phyloP scores from a whole-genome alignment of 2,888 invertebrate genomes.

The Saturnia japonica region DNA sequence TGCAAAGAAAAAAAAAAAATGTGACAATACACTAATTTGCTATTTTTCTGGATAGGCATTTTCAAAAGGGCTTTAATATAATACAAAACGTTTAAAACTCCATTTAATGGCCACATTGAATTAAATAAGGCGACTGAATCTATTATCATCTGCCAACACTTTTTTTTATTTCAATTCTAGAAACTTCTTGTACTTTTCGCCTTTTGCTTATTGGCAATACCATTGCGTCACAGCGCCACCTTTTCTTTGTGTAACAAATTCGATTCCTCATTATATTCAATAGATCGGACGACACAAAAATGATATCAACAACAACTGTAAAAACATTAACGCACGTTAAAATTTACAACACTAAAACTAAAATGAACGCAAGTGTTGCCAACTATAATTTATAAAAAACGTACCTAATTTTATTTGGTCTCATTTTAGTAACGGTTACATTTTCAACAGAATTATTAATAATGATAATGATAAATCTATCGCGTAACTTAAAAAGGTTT shows the following conservation, averaged over 20 bases:
- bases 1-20: not conserved
- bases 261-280: not conserved
- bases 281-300: conserved; percentile 6
- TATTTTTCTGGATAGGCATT: not conserved
- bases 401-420: conserved; percentile 81
- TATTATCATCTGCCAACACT: not conserved
- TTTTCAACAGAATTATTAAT: conserved; percentile 52
- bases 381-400: conserved; percentile 62
- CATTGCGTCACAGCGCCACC: not conserved
- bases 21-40: not conserved
- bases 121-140: not conserved
- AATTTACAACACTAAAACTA: conserved; percentile 76
- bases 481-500: conserved; percentile 8
- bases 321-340: conserved; percentile 66
- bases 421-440: conserved; percentile 77
- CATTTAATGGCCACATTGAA: not conserved
- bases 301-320: conserved; percentile 23
- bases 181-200: not conserved
- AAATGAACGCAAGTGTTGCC: conserved; percentile 62
- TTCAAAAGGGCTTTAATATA: not conserved
- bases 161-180: not conserved
- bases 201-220: not conserved
- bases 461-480: conserved; percentile 20
- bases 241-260: conserved; percentile 6
- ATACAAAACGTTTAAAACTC: not conserved